These are phyloP conservation scores for Remorina albescens DNA, from an alignment of 2,797 vertebrate species.

Conservation along the genomic window DNA sequence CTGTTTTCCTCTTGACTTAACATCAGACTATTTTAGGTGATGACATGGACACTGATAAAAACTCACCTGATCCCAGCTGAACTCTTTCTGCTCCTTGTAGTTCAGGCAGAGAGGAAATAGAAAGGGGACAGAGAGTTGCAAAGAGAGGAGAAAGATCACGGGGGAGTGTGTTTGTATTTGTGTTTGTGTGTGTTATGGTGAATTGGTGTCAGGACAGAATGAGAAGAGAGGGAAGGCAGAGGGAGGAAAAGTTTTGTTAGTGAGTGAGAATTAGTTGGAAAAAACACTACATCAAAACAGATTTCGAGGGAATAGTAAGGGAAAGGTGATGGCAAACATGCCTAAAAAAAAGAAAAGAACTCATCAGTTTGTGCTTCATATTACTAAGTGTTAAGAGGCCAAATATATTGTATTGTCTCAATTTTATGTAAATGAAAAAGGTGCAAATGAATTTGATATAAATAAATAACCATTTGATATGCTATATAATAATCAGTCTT, in stretches of 20 bases:
- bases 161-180: conserved; percentile 24
- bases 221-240: conserved; percentile 58
- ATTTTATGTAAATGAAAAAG: background rate
- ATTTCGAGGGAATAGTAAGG: conserved; percentile 75
- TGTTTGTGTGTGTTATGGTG: conserved; percentile 58
- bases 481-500: conserved; percentile 75
- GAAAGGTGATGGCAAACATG: conserved; percentile 74
- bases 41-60: background rate
- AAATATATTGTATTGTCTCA: background rate
- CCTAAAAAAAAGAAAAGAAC: conserved; percentile 73
- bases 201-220: conserved; percentile 46
- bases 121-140: conserved; percentile 61
- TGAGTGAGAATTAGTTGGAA: conserved; percentile 80
- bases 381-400: conserved; percentile 20
- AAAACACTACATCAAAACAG: conserved; percentile 75
- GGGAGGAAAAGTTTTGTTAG: conserved; percentile 80
- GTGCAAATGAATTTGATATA: background rate
- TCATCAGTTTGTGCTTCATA: conserved; percentile 61
- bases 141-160: conserved; percentile 54
- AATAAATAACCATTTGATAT: conserved; percentile 1
- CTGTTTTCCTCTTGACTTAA: background rate
- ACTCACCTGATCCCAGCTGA: conserved; percentile 86
- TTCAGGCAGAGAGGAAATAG: conserved; percentile 44
- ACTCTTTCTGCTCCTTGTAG: conserved; percentile 84
- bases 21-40: background rate